Evolutionary conservation across 2,888 invertebrate genomes (phyloP).

Genomic region (Drosophila macrospina): DNA sequence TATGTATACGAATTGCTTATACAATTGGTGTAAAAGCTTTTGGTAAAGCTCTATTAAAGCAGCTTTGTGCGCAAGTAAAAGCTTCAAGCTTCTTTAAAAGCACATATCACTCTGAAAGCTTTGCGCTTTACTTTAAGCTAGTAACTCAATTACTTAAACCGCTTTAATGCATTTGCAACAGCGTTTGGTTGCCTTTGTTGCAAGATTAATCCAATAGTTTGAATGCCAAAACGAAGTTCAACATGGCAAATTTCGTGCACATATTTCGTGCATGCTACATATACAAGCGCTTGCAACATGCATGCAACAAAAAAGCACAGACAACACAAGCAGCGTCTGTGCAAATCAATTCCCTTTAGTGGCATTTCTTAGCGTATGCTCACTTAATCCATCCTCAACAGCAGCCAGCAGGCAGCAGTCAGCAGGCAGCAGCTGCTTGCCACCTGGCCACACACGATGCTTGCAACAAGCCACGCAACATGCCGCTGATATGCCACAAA

Average conservation of each 20-base stretch:
- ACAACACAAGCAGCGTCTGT: slow-evolving; percentile 20
- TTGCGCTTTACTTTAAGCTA: neutral
- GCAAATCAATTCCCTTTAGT: slow-evolving; percentile 83
- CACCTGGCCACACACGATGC: slow-evolving; percentile 24
- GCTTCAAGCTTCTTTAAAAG: no score
- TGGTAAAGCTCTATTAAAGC: no score
- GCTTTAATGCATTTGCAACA: neutral
- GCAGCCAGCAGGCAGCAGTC: no score
- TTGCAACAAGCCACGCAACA: slow-evolving; percentile 66
- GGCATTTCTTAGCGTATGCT: slow-evolving; percentile 55
- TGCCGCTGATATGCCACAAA: slow-evolving; percentile 80
- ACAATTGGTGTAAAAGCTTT: no score
- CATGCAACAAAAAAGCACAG: slow-evolving; percentile 4
- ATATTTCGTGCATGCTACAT: neutral
- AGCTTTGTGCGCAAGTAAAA: no score
- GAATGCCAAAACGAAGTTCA: neutral
- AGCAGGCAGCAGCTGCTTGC: no score
- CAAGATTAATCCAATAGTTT: slow-evolving; percentile 9
- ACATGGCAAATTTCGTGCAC: neutral
- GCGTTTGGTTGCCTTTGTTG: neutral
- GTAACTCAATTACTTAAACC: neutral
- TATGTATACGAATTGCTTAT: no score
- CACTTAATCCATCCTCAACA: slow-evolving; percentile 44
- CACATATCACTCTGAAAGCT: neutral
- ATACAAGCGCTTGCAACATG: slow-evolving; percentile 12